Evolutionary conservation across 1,140 invertebrate genomes (phyloP).

Genomic region (Bombus pyrosoma): DNA sequence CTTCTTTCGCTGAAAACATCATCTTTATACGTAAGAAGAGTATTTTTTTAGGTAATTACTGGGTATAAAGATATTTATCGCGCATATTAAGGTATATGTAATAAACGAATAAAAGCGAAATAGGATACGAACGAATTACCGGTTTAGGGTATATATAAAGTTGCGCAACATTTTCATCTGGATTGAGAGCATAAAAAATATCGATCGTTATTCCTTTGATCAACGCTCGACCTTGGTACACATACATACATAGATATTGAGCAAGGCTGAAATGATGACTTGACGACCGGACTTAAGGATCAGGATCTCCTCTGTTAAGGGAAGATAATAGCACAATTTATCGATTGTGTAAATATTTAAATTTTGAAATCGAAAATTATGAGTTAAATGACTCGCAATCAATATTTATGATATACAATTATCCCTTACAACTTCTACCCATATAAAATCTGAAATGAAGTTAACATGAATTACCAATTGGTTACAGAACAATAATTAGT

Average conservation of each 20-base stretch:
- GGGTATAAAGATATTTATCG: background rate
- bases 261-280: background rate
- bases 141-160: background rate
- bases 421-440: background rate
- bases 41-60: background rate
- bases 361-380: background rate
- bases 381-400: slow-evolving; percentile 6
- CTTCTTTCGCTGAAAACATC: background rate
- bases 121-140: background rate
- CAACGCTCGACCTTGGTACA: slow-evolving; percentile 10
- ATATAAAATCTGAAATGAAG: no score
- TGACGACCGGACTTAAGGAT: no score
- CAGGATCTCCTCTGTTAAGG: background rate
- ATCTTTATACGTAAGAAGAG: background rate
- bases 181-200: slow-evolving; percentile 12
- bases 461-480: no score
- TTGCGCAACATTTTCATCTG: slow-evolving; percentile 21
- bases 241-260: background rate
- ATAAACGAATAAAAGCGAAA: background rate
- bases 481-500: background rate
- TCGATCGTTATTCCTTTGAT: slow-evolving; percentile 7
- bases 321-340: background rate
- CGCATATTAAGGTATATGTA: background rate
- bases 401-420: background rate
- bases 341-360: background rate